Evolutionary conservation across 2,797 vertebrate species (phyloP).

Genomic region (Karalla daura): DNA sequence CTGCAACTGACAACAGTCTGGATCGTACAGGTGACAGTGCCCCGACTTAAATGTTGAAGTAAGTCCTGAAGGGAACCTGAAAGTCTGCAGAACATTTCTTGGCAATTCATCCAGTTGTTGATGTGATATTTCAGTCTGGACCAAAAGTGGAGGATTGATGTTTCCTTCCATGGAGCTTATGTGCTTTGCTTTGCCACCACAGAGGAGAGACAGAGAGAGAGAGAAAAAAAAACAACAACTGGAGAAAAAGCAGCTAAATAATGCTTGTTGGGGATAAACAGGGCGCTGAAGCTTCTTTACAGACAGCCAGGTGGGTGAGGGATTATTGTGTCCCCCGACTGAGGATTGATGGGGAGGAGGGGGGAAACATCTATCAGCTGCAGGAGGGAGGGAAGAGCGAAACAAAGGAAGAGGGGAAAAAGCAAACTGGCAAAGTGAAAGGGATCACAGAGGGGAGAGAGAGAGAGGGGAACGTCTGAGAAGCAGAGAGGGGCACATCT

Average conservation of each 20-base stretch:
- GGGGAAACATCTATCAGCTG: slow-evolving; percentile 33
- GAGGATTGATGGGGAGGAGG: slow-evolving; percentile 40
- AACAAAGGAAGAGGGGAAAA: slow-evolving; percentile 8
- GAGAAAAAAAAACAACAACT: slow-evolving; percentile 14
- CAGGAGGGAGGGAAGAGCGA: slow-evolving; percentile 21
- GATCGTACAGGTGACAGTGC: no score
- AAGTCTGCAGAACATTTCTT: background rate
- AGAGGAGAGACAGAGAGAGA: no score
- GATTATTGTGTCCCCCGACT: slow-evolving; percentile 47
- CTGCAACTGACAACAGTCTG: no score
- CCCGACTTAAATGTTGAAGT: background rate
- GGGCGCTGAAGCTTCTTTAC: slow-evolving; percentile 23
- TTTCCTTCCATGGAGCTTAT: background rate
- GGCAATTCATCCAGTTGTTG: background rate
- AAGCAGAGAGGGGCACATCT: slow-evolving; percentile 3
- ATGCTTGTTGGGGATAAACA: slow-evolving; percentile 29
- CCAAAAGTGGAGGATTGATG: background rate
- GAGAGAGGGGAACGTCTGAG: slow-evolving; percentile 3
- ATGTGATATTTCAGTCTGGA: background rate
- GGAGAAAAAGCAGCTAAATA: slow-evolving; percentile 26
- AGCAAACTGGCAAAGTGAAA: slow-evolving; percentile 1
- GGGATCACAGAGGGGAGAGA: slow-evolving; percentile 17
- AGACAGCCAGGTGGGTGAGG: slow-evolving; percentile 34
- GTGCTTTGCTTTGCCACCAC: background rate
- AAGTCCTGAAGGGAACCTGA: background rate